Conservation (phyloP, 23 tunicate species). For the Diplosoma virens region DNA sequence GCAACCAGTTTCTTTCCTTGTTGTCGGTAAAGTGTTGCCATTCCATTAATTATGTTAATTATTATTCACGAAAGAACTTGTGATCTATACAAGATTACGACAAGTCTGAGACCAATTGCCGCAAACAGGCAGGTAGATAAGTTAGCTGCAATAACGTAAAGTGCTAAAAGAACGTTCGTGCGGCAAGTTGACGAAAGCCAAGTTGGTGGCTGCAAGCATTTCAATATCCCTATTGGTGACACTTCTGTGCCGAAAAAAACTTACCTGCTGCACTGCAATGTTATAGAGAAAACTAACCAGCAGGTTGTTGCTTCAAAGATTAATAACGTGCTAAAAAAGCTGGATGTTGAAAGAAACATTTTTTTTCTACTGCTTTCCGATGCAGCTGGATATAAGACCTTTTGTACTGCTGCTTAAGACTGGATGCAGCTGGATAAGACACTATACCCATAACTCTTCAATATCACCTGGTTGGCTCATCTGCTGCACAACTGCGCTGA, state of each 20-base stretch:
- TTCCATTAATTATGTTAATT: too few species aligned
- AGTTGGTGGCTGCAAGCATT: slow-evolving; percentile 33
- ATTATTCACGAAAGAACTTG: too few species aligned
- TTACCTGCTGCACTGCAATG: slow-evolving; percentile 8
- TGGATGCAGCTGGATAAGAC: slow-evolving; percentile 2
- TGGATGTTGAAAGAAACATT: slow-evolving; percentile 24
- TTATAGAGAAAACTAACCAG: slow-evolving; percentile 14
- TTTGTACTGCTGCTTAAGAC: slow-evolving; percentile 8
- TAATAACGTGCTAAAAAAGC: slow-evolving; percentile 18
- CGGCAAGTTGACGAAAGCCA: slow-evolving; percentile 38
- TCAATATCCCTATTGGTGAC: slow-evolving; percentile 36
- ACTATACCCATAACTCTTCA: slow-evolving; percentile 42
- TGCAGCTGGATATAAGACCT: neutral
- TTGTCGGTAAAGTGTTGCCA: too few species aligned
- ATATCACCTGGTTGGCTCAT: slow-evolving; percentile 45
- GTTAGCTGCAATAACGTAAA: slow-evolving; percentile 5
- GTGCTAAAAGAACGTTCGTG: slow-evolving; percentile 18
- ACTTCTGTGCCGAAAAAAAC: slow-evolving; percentile 38
- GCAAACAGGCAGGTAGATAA: slow-evolving; percentile 5
- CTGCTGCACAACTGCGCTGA: slow-evolving; percentile 45
- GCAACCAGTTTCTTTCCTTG: too few species aligned
- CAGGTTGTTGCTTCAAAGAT: slow-evolving; percentile 3
- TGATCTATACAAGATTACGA: too few species aligned
- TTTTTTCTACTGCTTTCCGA: neutral
- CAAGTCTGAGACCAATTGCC: slow-evolving; percentile 6